Evolutionary conservation across 2,113 vertebrate species (phyloP).

Genomic region (Parus major): DNA sequence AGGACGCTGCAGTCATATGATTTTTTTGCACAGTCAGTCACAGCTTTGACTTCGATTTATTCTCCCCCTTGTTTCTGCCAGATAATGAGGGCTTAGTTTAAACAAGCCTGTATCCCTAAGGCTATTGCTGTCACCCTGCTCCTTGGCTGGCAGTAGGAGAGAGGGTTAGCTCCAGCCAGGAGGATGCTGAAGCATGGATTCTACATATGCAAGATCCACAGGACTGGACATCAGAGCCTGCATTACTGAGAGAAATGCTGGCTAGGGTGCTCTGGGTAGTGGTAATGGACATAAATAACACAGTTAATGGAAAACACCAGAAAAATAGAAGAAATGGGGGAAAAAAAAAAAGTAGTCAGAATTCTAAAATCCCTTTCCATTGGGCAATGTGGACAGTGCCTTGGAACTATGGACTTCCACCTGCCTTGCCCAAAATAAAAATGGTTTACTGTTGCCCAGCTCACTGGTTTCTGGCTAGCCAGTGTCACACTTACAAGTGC

Average conservation of each 20-base stretch:
- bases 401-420: not conserved
- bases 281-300: not conserved
- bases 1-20: slow-evolving; percentile 50
- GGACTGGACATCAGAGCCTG: not conserved
- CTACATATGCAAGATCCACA: not conserved
- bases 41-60: slow-evolving; percentile 12
- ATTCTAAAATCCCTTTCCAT: not conserved
- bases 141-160: not conserved
- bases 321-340: not conserved
- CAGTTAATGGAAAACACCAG: not conserved
- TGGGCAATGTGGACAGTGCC: not conserved
- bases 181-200: not conserved
- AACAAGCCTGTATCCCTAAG: slow-evolving; percentile 6
- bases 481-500: not conserved
- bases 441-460: not conserved
- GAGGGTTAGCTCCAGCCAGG: not conserved
- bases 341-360: not conserved
- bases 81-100: slow-evolving; percentile 45
- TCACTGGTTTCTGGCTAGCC: not conserved
- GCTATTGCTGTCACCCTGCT: slow-evolving; percentile 5
- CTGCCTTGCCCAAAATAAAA: not conserved
- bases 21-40: slow-evolving; percentile 47
- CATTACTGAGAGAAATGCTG: not conserved
- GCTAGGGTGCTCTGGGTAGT: not conserved
- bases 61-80: slow-evolving; percentile 23